A percentile compares a stretch with the other conserved stretches of the same genome.
phyloP scores from a whole-genome alignment of 1,140 invertebrate genomes.

The Neoseiulus cucumeris region DNA sequence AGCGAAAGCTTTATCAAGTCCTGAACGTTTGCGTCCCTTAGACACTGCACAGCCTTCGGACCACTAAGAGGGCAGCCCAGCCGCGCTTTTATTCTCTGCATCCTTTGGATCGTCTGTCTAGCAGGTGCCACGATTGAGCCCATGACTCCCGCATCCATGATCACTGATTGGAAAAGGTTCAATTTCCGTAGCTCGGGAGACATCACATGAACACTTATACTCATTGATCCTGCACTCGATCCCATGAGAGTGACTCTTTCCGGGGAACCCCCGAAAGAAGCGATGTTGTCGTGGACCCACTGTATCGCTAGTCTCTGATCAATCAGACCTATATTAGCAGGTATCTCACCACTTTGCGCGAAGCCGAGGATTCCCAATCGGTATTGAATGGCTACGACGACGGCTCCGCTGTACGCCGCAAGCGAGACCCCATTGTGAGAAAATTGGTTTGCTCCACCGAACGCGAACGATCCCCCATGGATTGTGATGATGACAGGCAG shows the following conservation, averaged over 20 bases:
- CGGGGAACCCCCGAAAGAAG: conserved; percentile 24
- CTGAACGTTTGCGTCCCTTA: neutral
- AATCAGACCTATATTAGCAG: conserved; percentile 32
- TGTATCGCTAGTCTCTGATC: conserved; percentile 30
- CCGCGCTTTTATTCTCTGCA: neutral
- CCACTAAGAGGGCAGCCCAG: neutral
- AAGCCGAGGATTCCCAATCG: neutral
- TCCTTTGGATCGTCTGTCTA: neutral
- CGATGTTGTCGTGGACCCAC: conserved; percentile 25
- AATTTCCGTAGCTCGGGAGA: conserved; percentile 18
- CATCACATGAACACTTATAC: conserved; percentile 24
- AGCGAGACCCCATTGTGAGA: neutral
- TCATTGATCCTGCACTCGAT: conserved; percentile 26
- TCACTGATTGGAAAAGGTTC: conserved; percentile 22
- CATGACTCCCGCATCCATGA: conserved; percentile 20
- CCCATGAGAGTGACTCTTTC: conserved; percentile 32
- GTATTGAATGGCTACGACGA: neutral
- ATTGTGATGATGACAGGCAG: neutral
- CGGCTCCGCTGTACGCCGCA: neutral
- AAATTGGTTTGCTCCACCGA: neutral
- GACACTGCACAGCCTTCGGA: neutral
- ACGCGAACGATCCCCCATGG: neutral
- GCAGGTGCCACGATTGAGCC: neutral
- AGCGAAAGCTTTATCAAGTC: neutral
- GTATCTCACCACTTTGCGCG: neutral